Percentiles rank a stretch among this genome's conserved stretches.
Evolutionary conservation across 2,888 invertebrate species (phyloP).

Genomic region (Hylaea fasciaria): DNA sequence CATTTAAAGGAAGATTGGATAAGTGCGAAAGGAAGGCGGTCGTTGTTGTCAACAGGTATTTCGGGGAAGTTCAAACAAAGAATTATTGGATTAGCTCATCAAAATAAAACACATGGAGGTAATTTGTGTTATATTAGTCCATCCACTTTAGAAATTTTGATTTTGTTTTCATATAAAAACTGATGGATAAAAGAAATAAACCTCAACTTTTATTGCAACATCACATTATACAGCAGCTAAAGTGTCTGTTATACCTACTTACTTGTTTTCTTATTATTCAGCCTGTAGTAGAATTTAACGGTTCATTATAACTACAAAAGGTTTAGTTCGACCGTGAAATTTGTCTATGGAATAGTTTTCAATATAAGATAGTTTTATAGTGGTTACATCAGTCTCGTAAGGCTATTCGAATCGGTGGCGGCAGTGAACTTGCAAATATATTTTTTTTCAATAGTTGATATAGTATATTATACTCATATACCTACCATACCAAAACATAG

Average conservation of each 20-base stretch:
- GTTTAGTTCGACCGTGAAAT: conserved; percentile 37
- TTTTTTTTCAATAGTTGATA: too few relatives aligned
- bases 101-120: neutral
- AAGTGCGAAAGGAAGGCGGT: conserved; percentile 25
- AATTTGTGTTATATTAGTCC: too few relatives aligned
- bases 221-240: conserved; percentile 14
- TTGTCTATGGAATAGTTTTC: conserved; percentile 30
- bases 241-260: conserved; percentile 10
- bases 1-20: conserved; percentile 36
- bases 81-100: neutral
- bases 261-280: conserved; percentile 23
- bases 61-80: conserved; percentile 1
- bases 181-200: too few relatives aligned
- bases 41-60: conserved; percentile 23
- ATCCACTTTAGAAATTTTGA: too few relatives aligned
- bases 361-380: conserved; percentile 19
- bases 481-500: too few relatives aligned
- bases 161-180: too few relatives aligned
- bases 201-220: neutral
- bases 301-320: conserved; percentile 38
- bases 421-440: too few relatives aligned
- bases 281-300: conserved; percentile 32
- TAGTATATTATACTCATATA: too few relatives aligned
- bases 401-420: too few relatives aligned
- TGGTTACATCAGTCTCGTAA: too few relatives aligned